Percentiles rank a stretch among this genome's conserved stretches.
Conservation (phyloP, 2,797 vertebrate genomes). For the Parauchenoglanis ngamensis region DNA sequence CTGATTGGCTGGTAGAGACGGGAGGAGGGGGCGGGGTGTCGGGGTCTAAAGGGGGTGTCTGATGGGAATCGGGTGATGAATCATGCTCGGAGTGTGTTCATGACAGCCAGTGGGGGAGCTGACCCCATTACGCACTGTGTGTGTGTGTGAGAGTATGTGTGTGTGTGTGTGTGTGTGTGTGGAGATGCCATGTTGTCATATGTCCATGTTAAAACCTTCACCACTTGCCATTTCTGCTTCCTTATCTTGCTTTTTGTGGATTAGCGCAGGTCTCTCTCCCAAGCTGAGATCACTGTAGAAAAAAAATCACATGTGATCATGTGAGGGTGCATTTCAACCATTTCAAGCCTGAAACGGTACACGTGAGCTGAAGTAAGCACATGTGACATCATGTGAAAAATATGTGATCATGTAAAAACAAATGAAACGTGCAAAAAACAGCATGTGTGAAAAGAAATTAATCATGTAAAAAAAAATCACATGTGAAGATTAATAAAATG, state of each 20-base stretch:
- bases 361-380: neutral
- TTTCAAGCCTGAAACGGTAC: neutral
- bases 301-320: neutral
- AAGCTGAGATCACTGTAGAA: neutral
- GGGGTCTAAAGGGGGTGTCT: constrained; percentile 52
- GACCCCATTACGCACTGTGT: constrained; percentile 22
- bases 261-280: neutral
- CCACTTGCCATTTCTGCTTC: neutral
- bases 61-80: constrained; percentile 66
- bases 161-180: constrained; percentile 23
- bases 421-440: neutral
- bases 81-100: constrained; percentile 58
- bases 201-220: neutral
- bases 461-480: neutral
- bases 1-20: constrained; percentile 51
- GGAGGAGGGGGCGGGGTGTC: constrained; percentile 19
- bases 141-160: constrained; percentile 19
- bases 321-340: too few relatives aligned
- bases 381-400: neutral
- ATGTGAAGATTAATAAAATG: neutral
- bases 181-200: neutral
- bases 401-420: neutral
- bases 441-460: neutral
- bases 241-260: neutral
- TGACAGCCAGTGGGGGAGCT: constrained; percentile 45